These are phyloP conservation scores for Chorisops tibialis DNA, from an alignment of 2,888 invertebrate genomes.

Conservation along the genomic window DNA sequence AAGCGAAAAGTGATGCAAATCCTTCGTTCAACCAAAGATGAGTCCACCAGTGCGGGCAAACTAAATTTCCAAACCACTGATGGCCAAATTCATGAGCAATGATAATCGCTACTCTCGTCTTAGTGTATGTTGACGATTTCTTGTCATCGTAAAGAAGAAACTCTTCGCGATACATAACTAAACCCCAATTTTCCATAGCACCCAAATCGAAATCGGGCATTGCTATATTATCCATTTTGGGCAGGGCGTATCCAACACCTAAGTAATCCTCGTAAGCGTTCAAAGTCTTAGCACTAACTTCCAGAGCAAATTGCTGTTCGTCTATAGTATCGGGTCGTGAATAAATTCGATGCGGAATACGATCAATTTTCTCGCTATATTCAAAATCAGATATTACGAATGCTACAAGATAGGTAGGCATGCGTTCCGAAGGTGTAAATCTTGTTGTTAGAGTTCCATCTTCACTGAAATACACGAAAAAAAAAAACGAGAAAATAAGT, in stretches of 20 bases:
- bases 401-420: slow-evolving; percentile 75
- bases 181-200: slow-evolving; percentile 73
- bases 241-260: background rate
- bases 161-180: slow-evolving; percentile 70
- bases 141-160: background rate
- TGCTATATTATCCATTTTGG: slow-evolving; percentile 75
- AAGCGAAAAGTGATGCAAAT: slow-evolving; percentile 56
- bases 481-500: too few relatives aligned
- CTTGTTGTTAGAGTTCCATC: slow-evolving; percentile 33
- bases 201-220: slow-evolving; percentile 73
- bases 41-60: slow-evolving; percentile 64
- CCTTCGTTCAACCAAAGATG: slow-evolving; percentile 67
- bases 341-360: background rate
- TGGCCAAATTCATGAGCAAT: slow-evolving; percentile 59
- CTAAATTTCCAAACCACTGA: slow-evolving; percentile 71
- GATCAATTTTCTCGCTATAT: background rate
- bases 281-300: background rate
- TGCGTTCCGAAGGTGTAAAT: slow-evolving; percentile 55
- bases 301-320: background rate
- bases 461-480: background rate
- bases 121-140: background rate
- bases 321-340: background rate
- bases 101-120: background rate
- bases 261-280: background rate
- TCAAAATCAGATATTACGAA: slow-evolving; percentile 64